Evolutionary conservation across 2,113 vertebrate species (phyloP).

Genomic region (Gasterosteus nipponicus): DNA sequence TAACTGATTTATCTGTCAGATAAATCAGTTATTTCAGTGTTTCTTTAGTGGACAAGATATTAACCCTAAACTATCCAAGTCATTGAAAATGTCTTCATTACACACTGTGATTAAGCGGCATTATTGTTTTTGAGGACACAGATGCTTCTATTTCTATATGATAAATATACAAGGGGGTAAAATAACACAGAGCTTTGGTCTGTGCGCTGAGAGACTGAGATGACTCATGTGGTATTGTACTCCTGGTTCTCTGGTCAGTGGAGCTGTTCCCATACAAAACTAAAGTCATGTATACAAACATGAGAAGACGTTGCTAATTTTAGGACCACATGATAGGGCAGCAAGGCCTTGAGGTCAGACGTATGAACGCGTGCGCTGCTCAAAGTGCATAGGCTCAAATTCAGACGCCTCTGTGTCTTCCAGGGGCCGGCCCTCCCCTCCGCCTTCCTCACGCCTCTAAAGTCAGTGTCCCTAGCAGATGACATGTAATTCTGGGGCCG

Average conservation of each 20-base stretch:
- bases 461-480: constrained; percentile 65
- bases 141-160: background rate
- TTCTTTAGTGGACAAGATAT: background rate
- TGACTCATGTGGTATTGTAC: background rate
- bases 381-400: constrained; percentile 43
- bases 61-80: background rate
- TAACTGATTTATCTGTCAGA: no score
- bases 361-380: constrained; percentile 28
- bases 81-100: background rate
- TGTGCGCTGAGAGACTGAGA: background rate
- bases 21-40: background rate
- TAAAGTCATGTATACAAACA: constrained; percentile 57
- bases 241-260: background rate
- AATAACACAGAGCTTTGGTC: background rate
- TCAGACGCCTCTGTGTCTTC: constrained; percentile 29
- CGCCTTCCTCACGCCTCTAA: background rate
- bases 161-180: background rate
- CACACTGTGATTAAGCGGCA: background rate
- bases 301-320: constrained; percentile 56
- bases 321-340: constrained; percentile 39
- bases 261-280: background rate
- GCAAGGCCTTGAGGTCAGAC: constrained; percentile 18
- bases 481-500: constrained; percentile 73
- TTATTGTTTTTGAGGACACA: background rate
- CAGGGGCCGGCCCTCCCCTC: background rate